A percentile compares a stretch with the other conserved stretches of the same genome.
Conservation (phyloP, 2,113 vertebrate genomes). For the Atherinomorus stipes region DNA sequence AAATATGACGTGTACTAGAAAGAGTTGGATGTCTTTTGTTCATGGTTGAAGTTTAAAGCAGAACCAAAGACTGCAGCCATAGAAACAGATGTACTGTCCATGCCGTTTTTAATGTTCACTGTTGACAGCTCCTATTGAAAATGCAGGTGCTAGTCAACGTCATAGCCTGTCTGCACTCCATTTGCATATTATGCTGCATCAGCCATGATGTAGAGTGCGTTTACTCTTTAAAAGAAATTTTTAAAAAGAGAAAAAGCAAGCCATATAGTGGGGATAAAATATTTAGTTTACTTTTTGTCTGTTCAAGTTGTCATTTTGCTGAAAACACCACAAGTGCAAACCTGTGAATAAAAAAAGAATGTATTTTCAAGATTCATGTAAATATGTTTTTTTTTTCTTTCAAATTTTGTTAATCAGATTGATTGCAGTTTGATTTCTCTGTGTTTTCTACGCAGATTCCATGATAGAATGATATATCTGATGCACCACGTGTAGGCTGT, state of each 20-base stretch:
- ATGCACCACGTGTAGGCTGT: slow-evolving; percentile 22
- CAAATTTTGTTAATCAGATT: slow-evolving; percentile 44
- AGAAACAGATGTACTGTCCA: slow-evolving; percentile 28
- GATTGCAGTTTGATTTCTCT: slow-evolving; percentile 39
- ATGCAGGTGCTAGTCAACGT: slow-evolving; percentile 43
- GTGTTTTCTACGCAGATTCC: slow-evolving; percentile 57
- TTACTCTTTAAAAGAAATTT: slow-evolving; percentile 27
- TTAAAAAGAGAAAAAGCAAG: slow-evolving; percentile 44
- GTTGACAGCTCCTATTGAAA: slow-evolving; percentile 20
- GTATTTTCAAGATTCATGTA: slow-evolving; percentile 63
- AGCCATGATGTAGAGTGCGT: slow-evolving; percentile 34
- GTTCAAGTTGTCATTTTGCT: slow-evolving; percentile 9
- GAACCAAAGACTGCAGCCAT: slow-evolving; percentile 57
- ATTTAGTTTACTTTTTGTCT: slow-evolving; percentile 35
- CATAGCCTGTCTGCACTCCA: slow-evolving; percentile 14
- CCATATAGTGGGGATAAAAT: slow-evolving; percentile 53
- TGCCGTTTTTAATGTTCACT: slow-evolving; percentile 28
- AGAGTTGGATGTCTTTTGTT: not conserved
- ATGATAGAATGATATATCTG: slow-evolving; percentile 25
- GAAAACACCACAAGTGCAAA: slow-evolving; percentile 83
- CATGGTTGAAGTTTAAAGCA: slow-evolving; percentile 7
- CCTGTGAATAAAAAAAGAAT: slow-evolving; percentile 69
- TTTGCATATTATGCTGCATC: slow-evolving; percentile 46
- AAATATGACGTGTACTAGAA: not conserved
- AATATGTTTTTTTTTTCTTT: slow-evolving; percentile 61